Base-by-base conservation (phyloP, 2,888 invertebrate species). In the Ophion ellenae region DNA sequence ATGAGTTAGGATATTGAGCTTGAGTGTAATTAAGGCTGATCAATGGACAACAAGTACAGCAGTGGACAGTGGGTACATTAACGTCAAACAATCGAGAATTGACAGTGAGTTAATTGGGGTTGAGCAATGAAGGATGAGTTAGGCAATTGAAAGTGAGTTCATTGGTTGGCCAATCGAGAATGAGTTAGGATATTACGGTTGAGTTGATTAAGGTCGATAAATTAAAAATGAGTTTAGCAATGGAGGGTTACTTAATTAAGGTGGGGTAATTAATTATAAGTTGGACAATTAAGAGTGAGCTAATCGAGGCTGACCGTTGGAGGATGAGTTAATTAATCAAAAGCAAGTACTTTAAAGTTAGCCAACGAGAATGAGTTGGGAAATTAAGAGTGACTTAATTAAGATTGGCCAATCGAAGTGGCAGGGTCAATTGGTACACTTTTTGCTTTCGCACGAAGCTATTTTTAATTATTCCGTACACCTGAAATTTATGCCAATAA, bases 401-500 rank as follows among this genome's bases (percentile, higher is more conserved):
- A 70, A 2, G n/a, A 28, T 53, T 71, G 20, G 11, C 32, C 24
- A 53, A 63, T 53, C 59, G 17, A n/a, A 64, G 57, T 40, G 36
- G 36, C 32, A 28, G 11, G 24, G 40, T 40, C 66, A 73, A 80
- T 71, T 70, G 69, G 74, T 53, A 32, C 61, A 45, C 36, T 61
- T 57, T 81, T 75, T 69, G 20, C 11, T 81, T 24, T 17, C 36
- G 3, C 20, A 47, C 69, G 61, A 67, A 75, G 36, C 61, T 45
- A 75, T 69, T 74, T 61, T 69, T 69, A 61, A 81, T 81, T 81
- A 69, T 81, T 81, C 69, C 20, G 69, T 69, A 69, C 59, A 70
- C 78, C 78, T 61, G 5, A 14, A 69, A 75, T 74, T 81, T 81
- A 81, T 75, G 67, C 59, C 81, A 47, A 75, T 81, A 74, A 81